Evolutionary conservation across 2,113 vertebrate species (phyloP).

Genomic region (Gorsachius goisagi): DNA sequence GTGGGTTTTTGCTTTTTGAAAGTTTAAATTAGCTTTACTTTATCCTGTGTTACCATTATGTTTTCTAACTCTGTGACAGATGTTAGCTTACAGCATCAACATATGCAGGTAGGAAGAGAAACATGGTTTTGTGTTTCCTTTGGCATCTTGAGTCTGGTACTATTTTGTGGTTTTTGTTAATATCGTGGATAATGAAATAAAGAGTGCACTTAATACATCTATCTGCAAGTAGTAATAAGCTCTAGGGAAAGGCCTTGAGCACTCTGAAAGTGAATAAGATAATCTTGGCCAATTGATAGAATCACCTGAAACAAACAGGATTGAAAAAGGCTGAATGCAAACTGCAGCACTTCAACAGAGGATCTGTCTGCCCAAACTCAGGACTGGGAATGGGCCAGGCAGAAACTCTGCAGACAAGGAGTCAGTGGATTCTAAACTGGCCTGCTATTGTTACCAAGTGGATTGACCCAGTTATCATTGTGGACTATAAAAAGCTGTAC

Average conservation of each 20-base stretch:
- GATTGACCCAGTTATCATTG: background rate
- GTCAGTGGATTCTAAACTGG: background rate
- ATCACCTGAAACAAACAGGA: background rate
- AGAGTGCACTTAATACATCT: background rate
- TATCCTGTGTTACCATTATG: background rate
- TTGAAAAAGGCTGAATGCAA: background rate
- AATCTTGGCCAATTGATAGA: background rate
- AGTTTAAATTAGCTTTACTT: background rate
- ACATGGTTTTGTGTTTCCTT: background rate
- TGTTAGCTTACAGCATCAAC: background rate
- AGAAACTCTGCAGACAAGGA: background rate
- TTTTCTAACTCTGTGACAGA: background rate
- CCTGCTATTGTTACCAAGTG: background rate
- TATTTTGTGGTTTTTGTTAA: background rate
- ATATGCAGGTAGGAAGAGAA: background rate
- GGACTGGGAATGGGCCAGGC: too few species aligned
- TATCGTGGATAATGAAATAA: background rate
- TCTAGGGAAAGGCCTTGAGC: background rate
- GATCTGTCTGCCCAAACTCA: rapidly evolving
- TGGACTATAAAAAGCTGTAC: background rate
- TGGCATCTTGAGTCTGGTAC: background rate
- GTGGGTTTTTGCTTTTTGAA: background rate
- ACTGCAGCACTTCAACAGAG: background rate
- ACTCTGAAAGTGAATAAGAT: background rate
- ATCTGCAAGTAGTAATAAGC: background rate